These are phyloP conservation scores for Crypturellus tataupa DNA, from an alignment of 2,797 vertebrate genomes.

Conservation along the genomic window DNA sequence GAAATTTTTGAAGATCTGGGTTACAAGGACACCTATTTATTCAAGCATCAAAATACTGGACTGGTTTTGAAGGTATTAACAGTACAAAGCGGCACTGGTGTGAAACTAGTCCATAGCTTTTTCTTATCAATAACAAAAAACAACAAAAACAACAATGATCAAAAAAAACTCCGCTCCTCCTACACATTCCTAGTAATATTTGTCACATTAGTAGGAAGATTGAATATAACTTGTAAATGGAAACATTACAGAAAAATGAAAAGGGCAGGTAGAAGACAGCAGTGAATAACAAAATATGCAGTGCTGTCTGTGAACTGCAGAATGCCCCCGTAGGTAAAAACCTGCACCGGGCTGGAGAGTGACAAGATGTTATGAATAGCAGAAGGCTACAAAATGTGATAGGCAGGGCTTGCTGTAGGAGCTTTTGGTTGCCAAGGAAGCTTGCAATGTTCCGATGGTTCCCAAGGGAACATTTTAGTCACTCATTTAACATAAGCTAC, in stretches of 20 bases:
- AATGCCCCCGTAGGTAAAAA: slow-evolving; percentile 45
- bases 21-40: not conserved
- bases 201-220: not conserved
- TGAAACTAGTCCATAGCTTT: not conserved
- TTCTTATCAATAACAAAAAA: not conserved
- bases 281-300: not conserved
- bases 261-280: not conserved
- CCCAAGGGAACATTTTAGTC: slow-evolving; percentile 51
- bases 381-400: slow-evolving; percentile 35
- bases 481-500: slow-evolving; percentile 54
- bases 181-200: not conserved
- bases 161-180: not conserved
- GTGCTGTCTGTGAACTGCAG: slow-evolving; percentile 43
- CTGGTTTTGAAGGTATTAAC: not conserved
- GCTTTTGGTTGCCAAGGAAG: slow-evolving; percentile 51
- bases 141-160: not conserved
- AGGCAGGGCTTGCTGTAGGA: slow-evolving; percentile 48
- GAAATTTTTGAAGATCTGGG: not conserved
- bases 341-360: not conserved
- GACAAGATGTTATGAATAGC: not conserved
- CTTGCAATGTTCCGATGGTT: not conserved
- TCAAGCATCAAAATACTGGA: not conserved
- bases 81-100: not conserved
- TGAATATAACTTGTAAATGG: not conserved
- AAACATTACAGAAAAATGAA: slow-evolving; percentile 8